Conservation (phyloP, 92 coral and sea anemone genomes). For the Montipora capitata region DNA sequence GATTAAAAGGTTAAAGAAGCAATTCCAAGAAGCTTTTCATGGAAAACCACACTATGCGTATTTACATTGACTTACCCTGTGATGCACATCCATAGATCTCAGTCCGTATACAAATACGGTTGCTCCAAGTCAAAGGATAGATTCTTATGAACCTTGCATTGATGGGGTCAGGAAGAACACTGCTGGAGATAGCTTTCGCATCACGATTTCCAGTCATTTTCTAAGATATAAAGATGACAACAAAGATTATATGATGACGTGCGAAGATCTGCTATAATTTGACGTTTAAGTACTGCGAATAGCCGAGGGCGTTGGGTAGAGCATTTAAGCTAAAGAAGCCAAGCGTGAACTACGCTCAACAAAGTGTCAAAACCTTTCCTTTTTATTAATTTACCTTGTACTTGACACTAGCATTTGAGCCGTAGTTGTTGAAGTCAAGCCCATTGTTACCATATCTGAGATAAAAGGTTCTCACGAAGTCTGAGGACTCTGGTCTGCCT, state of each 20-base stretch:
- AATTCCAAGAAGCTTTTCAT: no score
- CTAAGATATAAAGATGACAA: conserved; percentile 19
- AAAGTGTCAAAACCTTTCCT: no score
- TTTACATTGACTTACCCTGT: conserved; percentile 60
- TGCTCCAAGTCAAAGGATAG: conserved; percentile 82
- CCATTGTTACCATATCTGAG: conserved; percentile 88
- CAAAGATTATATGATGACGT: no score
- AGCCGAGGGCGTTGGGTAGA: no score
- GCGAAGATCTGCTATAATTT: no score
- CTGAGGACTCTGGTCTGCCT: conserved; percentile 88
- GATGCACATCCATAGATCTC: conserved; percentile 93
- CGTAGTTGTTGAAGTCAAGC: conserved; percentile 74
- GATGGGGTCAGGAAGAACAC: conserved; percentile 71
- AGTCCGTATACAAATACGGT: conserved; percentile 82
- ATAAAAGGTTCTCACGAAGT: conserved; percentile 80
- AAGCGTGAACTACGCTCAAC: no score
- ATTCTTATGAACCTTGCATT: conserved; percentile 90
- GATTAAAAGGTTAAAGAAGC: no score
- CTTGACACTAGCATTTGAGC: conserved; percentile 78
- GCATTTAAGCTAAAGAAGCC: no score
- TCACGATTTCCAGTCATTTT: conserved; percentile 60
- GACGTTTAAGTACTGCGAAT: no score
- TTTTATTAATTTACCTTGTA: conserved; percentile 58
- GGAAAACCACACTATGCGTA: no score
- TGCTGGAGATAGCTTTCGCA: conserved; percentile 49